These are phyloP conservation scores for Psammodynastes pulverulentus DNA, from an alignment of 2,113 vertebrate genomes.

Conservation along the genomic window DNA sequence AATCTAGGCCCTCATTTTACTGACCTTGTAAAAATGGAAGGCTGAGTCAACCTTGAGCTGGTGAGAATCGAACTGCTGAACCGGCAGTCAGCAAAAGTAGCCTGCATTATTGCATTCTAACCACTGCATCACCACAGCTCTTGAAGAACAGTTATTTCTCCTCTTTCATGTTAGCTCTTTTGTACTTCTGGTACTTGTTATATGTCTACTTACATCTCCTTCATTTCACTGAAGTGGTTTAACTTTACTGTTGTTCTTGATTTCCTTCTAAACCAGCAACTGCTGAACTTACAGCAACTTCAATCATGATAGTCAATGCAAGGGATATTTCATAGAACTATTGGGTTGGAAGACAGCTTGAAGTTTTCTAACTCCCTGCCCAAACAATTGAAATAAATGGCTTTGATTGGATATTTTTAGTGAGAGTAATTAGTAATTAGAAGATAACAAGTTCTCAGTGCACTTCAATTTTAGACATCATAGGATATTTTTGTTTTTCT, in stretches of 20 bases:
- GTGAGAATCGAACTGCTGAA: too few species aligned
- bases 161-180: not conserved
- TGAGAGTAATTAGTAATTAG: not conserved
- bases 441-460: not conserved
- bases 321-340: not conserved
- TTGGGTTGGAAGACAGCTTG: not conserved
- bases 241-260: not conserved
- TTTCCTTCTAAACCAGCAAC: not conserved
- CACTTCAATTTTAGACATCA: not conserved
- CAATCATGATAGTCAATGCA: not conserved
- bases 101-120: too few species aligned
- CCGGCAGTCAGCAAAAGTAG: too few species aligned
- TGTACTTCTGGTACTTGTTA: not conserved
- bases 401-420: not conserved
- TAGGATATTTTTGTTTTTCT: not conserved
- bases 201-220: not conserved
- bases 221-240: not conserved
- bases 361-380: not conserved
- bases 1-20: too few species aligned
- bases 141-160: not conserved
- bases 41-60: too few species aligned
- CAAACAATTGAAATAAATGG: not conserved
- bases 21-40: too few species aligned
- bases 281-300: not conserved
- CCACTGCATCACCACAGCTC: too few species aligned